phyloP scores from a whole-genome alignment of 1,140 invertebrate genomes.

The Lordiphosa mommai region DNA sequence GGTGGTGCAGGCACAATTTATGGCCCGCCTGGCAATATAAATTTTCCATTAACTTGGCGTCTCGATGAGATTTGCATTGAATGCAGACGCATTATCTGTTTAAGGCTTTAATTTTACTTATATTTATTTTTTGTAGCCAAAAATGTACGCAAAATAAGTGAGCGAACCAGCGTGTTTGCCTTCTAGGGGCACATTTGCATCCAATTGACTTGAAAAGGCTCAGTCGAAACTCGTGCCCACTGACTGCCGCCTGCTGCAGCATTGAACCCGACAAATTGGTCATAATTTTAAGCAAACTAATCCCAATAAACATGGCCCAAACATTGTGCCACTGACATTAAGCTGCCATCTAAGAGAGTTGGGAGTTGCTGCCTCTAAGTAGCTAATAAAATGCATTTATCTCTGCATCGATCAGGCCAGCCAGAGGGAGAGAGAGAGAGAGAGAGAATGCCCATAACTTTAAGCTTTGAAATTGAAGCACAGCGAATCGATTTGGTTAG shows the following conservation, averaged over 20 bases:
- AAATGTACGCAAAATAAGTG: conserved; percentile 75
- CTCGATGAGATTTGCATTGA: conserved; percentile 64
- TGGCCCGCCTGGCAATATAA: conserved; percentile 66
- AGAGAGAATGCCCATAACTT: too few relatives aligned
- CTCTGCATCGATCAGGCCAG: too few relatives aligned
- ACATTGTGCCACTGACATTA: conserved; percentile 73
- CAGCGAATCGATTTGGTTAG: conserved; percentile 9
- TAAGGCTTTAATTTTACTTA: conserved; percentile 75
- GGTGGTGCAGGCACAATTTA: conserved; percentile 49
- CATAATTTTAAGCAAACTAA: conserved; percentile 75
- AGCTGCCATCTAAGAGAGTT: conserved; percentile 50
- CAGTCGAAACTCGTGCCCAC: conserved; percentile 3
- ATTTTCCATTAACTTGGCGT: conserved; percentile 70
- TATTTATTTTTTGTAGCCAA: conserved; percentile 42
- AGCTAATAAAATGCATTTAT: conserved; percentile 57
- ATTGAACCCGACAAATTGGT: conserved; percentile 74
- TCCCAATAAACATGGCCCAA: conserved; percentile 77
- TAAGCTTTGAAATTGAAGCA: conserved; percentile 23
- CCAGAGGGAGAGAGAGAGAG: too few relatives aligned
- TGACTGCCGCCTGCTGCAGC: conserved; percentile 15
- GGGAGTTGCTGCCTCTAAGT: conserved; percentile 25
- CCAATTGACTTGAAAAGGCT: conserved; percentile 67
- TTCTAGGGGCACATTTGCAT: conserved; percentile 69
- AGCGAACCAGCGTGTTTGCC: conserved; percentile 29
- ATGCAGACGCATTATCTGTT: conserved; percentile 68